Percentiles rank a stretch among this genome's conserved stretches.
These are phyloP conservation scores for Mythimna lalbum DNA, from an alignment of 2,888 invertebrate species.

Conservation along the genomic window DNA sequence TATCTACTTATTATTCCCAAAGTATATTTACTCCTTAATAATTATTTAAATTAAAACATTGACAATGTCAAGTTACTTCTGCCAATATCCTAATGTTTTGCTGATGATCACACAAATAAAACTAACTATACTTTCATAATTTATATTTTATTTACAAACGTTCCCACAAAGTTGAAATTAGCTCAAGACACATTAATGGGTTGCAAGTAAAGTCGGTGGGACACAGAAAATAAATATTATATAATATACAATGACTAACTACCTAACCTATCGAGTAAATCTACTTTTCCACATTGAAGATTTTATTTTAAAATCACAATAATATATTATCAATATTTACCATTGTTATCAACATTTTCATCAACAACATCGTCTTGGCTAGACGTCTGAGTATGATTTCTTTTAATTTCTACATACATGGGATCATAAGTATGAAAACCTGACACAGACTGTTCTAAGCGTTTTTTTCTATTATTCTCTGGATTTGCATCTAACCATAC, in stretches of 20 bases:
- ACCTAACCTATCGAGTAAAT: slow-evolving; percentile 18
- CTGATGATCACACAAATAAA: slow-evolving; percentile 18
- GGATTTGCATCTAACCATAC: slow-evolving; percentile 68
- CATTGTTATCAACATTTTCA: slow-evolving; percentile 2
- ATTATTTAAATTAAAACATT: no score
- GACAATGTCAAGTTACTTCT: no score
- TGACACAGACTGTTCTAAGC: slow-evolving; percentile 76
- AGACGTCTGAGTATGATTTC: slow-evolving; percentile 73
- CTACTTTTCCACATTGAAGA: slow-evolving; percentile 19
- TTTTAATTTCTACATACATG: slow-evolving; percentile 83
- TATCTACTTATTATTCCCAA: no score
- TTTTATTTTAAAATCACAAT: slow-evolving; percentile 53
- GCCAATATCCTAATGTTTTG: no score
- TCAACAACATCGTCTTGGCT: slow-evolving; percentile 37
- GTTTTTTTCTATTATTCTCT: slow-evolving; percentile 78
- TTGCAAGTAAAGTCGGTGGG: slow-evolving; percentile 66
- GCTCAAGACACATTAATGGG: slow-evolving; percentile 56
- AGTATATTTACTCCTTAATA: no score
- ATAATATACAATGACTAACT: slow-evolving; percentile 46
- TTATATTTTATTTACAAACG: slow-evolving; percentile 68
- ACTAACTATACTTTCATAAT: slow-evolving; percentile 15
- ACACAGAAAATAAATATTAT: slow-evolving; percentile 59
- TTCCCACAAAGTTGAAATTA: slow-evolving; percentile 60
- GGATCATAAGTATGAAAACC: slow-evolving; percentile 76
- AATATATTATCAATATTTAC: slow-evolving; percentile 29